Evolutionary conservation across 2,113 vertebrate genomes (phyloP).

Genomic region (Toxostoma redivivum): DNA sequence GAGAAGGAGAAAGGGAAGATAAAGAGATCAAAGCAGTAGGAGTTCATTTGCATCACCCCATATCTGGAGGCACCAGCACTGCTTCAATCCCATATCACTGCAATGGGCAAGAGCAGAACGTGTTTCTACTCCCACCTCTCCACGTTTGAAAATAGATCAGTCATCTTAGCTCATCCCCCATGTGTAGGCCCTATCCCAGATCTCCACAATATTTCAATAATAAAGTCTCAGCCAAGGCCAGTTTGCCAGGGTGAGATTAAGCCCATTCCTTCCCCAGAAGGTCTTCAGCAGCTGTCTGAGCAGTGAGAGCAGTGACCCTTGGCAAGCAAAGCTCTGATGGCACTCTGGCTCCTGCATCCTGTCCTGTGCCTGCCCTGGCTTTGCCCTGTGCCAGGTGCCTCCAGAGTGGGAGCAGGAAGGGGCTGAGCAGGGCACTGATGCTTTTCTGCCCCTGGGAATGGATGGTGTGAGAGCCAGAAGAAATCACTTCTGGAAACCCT

Average conservation of each 20-base stretch:
- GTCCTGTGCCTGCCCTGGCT: not conserved
- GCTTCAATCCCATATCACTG: not conserved
- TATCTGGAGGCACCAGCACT: constrained; percentile 44
- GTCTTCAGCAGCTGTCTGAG: not conserved
- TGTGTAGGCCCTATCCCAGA: not conserved
- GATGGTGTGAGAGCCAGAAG: not conserved
- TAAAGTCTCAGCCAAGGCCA: not conserved
- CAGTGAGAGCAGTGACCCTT: not conserved
- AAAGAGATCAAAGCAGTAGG: constrained; percentile 37
- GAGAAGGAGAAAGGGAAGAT: constrained; percentile 46
- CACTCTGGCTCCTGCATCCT: not conserved
- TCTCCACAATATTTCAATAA: not conserved
- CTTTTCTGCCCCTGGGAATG: not conserved
- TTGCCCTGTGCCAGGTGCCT: accelerated
- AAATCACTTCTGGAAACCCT: not conserved
- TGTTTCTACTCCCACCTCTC: constrained; percentile 55
- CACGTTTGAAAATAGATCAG: constrained; percentile 37
- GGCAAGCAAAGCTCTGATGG: not conserved
- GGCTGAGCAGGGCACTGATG: not conserved
- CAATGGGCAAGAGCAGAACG: constrained; percentile 15
- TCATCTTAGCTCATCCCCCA: constrained; percentile 9
- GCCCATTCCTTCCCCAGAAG: not conserved
- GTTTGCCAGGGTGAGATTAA: not conserved
- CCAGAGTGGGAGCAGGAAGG: not conserved
- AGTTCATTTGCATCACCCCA: constrained; percentile 21